Percentiles rank a stretch among this genome's conserved stretches.
These are phyloP conservation scores for Adela reaumurella DNA, from an alignment of 2,888 invertebrate genomes.

Conservation along the genomic window DNA sequence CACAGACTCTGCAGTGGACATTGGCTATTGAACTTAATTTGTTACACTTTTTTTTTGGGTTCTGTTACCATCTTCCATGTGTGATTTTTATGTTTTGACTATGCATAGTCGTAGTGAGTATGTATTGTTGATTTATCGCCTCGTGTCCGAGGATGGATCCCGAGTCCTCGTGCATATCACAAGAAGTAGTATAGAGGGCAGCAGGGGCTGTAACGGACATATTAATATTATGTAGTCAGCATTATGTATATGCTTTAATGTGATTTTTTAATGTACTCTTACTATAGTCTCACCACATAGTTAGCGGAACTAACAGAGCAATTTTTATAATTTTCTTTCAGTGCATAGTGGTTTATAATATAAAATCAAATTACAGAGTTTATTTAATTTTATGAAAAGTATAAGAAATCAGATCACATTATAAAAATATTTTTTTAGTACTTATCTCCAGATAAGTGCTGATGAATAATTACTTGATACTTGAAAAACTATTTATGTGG, in stretches of 20 bases:
- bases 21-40: neutral
- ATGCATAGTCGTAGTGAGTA: too few relatives aligned
- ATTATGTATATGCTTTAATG: constrained; percentile 59
- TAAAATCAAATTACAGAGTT: constrained; percentile 52
- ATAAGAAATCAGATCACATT: constrained; percentile 22
- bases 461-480: constrained; percentile 26
- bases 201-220: constrained; percentile 39
- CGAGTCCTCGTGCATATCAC: too few relatives aligned
- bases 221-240: constrained; percentile 52
- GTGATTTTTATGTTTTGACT: neutral
- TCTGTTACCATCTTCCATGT: neutral
- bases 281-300: constrained; percentile 54
- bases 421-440: constrained; percentile 43
- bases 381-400: constrained; percentile 53
- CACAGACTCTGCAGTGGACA: too few relatives aligned
- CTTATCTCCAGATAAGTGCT: constrained; percentile 33
- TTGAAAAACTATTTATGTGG: constrained; percentile 39
- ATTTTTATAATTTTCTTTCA: constrained; percentile 39
- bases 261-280: constrained; percentile 59
- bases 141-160: too few relatives aligned
- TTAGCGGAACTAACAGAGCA: constrained; percentile 53
- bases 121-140: too few relatives aligned
- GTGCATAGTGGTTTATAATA: constrained; percentile 52
- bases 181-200: neutral
- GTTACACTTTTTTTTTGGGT: neutral